These are phyloP conservation scores for Mastomys natalensis DNA, from an alignment of 2,113 vertebrate species.

Conservation along the genomic window DNA sequence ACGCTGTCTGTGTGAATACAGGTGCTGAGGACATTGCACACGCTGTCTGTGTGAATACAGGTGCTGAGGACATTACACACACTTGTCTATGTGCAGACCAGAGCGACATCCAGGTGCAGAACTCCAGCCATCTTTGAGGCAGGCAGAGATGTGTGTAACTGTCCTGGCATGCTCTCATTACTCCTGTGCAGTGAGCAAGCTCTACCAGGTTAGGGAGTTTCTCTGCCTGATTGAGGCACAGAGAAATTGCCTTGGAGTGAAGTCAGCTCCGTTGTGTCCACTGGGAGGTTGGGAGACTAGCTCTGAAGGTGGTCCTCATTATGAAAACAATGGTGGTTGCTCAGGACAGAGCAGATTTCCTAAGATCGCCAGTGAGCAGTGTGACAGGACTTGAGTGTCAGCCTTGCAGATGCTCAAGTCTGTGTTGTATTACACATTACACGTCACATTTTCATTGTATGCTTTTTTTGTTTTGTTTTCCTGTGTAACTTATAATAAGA, in stretches of 20 bases:
- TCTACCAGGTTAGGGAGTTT: not conserved
- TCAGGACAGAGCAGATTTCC: constrained; percentile 49
- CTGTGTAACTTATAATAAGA: not conserved
- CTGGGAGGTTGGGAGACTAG: not conserved
- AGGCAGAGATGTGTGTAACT: not conserved
- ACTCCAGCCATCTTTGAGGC: not conserved
- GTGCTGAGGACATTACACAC: no score
- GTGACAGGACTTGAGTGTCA: not conserved
- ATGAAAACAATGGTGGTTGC: not conserved
- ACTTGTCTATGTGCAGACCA: not conserved
- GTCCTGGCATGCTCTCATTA: not conserved
- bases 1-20: not conserved
- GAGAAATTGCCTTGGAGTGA: not conserved
- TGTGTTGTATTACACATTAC: no score
- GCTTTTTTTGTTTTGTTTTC: no score
- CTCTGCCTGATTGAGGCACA: not conserved
- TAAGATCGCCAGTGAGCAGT: not conserved
- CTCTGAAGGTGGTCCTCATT: not conserved
- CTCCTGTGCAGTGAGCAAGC: not conserved
- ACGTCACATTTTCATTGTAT: no score
- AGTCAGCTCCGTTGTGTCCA: not conserved
- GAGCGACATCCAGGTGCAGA: not conserved
- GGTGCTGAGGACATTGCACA: no score
- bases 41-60: no score
- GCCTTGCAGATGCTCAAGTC: constrained; percentile 26